Percentiles rank a stretch among this genome's conserved stretches.
Evolutionary conservation across 1,140 invertebrate genomes (phyloP).

Genomic region (Agrypnia vestita): DNA sequence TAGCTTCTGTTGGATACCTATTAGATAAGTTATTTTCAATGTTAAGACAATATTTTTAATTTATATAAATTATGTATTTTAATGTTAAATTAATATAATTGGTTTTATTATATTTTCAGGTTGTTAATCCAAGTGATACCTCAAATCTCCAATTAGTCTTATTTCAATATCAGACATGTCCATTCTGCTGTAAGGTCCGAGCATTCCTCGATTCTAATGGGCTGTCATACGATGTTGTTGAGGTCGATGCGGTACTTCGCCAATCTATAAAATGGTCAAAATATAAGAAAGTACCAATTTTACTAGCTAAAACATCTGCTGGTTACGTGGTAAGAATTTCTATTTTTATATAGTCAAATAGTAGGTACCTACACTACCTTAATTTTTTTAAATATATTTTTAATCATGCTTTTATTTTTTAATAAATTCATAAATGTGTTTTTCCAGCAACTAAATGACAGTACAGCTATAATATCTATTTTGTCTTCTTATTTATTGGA

Average conservation of each 20-base stretch:
- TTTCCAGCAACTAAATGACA: conserved; percentile 91
- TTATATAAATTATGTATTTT: neutral
- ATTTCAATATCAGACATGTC: conserved; percentile 98
- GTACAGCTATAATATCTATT: conserved; percentile 93
- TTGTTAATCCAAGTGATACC: conserved; percentile 78
- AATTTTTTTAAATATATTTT: too few relatives aligned
- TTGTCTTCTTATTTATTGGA: conserved; percentile 86
- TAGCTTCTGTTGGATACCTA: too few relatives aligned
- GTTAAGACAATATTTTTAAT: too few relatives aligned
- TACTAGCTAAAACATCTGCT: conserved; percentile 83
- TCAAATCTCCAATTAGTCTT: conserved; percentile 88
- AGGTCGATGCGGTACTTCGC: conserved; percentile 95
- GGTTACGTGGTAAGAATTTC: conserved; percentile 77
- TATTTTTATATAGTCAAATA: neutral
- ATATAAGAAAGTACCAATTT: conserved; percentile 97
- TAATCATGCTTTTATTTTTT: neutral
- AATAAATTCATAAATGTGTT: conserved; percentile 39
- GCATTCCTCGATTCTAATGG: conserved; percentile 95
- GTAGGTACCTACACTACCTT: neutral
- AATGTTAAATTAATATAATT: neutral
- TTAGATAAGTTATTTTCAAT: too few relatives aligned
- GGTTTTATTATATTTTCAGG: conserved; percentile 65
- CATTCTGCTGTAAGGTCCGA: conserved; percentile 98
- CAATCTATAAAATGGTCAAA: conserved; percentile 94
- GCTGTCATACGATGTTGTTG: conserved; percentile 95